Base-by-base conservation (phyloP, 2,797 vertebrate species). In the Eospalax fontanierii region DNA sequence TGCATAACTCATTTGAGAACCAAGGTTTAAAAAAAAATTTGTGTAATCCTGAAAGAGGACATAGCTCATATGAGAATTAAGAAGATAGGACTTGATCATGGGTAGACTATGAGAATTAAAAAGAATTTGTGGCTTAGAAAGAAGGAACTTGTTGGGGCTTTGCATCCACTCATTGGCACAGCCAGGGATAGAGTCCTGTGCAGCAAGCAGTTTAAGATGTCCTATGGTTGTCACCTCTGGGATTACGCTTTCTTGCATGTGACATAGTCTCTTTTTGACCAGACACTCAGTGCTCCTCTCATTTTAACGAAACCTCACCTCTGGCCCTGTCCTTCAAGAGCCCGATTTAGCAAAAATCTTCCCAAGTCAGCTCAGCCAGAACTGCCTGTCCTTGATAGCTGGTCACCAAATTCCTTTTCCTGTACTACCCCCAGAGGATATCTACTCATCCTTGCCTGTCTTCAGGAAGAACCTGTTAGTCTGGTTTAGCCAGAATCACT, bases 61-160 rank as follows among this genome's bases (percentile, higher is more conserved):
- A 81, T 9, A 65, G 1, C n/a, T n/a, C n/a, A n/a, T n/a, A n/a
- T n/a, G n/a, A n/a, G n/a, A n/a, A n/a, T n/a, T n/a, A 87, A 57
- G 73, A 57, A 85, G 83, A 81, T 81, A 12, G 57, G 65, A 84
- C 70, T 87, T 71, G 40, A 75, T 84, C 38, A 46, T 9, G 22
- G 12, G 3, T 19, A 92, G 57, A 63, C 66, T 50, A 38, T 65
- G 59, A 14, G 6, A 59, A 71, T 84, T 75, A 71, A 83, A 75
- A 35, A 61, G 12, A 90, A 93, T 81, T 28, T 86, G 28, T 90
- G 35, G n/a, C 74, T 50, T 46, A 88, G 43, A 88, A 92, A 80
- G 46, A 18, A 79, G 19, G 18, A 30, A 30, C 70, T 86, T 88
- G 11, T 80, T 15, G 12, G 54, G 75, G 90, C 71, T 63, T 46